phyloP scores from a whole-genome alignment of 2,888 invertebrate species.

The Polyommatus icarus region DNA sequence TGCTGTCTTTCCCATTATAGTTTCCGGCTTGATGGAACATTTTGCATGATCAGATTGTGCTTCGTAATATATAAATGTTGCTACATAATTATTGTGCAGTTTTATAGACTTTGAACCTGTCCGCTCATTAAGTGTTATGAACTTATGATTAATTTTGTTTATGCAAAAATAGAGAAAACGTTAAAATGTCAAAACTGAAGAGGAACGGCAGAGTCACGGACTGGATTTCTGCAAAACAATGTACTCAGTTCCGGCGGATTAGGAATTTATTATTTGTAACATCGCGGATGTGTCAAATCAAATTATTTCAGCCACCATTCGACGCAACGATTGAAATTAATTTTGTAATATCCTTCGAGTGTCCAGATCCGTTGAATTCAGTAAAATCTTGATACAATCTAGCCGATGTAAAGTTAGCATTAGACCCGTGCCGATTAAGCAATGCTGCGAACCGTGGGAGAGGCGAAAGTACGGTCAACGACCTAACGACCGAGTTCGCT shows the following conservation, averaged over 20 bases:
- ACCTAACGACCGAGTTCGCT: conserved; percentile 63
- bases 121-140: neutral
- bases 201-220: neutral
- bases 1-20: conserved; percentile 79
- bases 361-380: neutral
- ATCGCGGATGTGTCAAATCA: conserved; percentile 23
- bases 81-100: neutral
- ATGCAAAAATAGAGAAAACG: neutral
- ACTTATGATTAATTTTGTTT: neutral
- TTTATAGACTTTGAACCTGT: neutral
- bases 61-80: neutral
- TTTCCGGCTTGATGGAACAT: conserved; percentile 77
- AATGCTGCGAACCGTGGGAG: conserved; percentile 67
- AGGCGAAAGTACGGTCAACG: conserved; percentile 76
- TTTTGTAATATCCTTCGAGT: conserved; percentile 22
- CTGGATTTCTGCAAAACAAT: conserved; percentile 6
- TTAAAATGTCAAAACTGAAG: neutral
- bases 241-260: conserved; percentile 21
- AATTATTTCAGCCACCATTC: conserved; percentile 1
- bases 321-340: neutral
- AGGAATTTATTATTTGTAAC: conserved; percentile 19
- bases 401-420: conserved; percentile 36
- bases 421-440: conserved; percentile 54
- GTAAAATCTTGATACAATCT: conserved; percentile 21
- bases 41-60: neutral